Evolutionary conservation across 1,140 invertebrate species (phyloP).

Genomic region (Rhopalosiphum padi): DNA sequence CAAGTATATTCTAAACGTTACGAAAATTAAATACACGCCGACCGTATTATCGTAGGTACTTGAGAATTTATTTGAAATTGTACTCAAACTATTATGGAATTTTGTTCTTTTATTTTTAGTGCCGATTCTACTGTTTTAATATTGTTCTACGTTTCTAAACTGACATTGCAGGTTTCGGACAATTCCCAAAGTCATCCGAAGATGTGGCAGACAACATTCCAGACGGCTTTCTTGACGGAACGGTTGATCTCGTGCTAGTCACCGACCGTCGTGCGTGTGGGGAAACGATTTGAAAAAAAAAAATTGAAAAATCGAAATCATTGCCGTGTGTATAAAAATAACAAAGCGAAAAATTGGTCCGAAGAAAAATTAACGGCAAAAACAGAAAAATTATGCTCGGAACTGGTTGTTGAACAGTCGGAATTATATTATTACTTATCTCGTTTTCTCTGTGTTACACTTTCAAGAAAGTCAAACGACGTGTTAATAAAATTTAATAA

Average conservation of each 20-base stretch:
- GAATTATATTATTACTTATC: neutral
- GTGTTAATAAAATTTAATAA: slow-evolving; percentile 9
- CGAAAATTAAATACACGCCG: neutral
- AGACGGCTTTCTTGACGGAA: neutral
- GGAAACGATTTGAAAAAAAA: neutral
- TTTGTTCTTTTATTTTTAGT: neutral
- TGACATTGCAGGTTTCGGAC: neutral
- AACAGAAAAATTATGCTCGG: neutral
- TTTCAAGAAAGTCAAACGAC: neutral
- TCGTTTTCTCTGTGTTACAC: neutral
- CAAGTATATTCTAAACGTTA: neutral
- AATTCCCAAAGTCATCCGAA: slow-evolving; percentile 18
- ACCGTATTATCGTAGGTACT: neutral
- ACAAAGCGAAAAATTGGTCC: neutral
- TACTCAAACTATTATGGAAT: neutral
- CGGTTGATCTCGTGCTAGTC: neutral
- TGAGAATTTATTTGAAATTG: neutral
- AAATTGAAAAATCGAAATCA: neutral
- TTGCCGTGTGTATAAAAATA: neutral
- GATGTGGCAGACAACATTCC: slow-evolving; percentile 26
- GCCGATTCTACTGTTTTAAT: neutral
- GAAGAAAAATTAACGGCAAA: neutral
- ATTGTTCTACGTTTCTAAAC: slow-evolving; percentile 20
- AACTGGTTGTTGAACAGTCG: neutral
- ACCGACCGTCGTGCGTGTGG: neutral